phyloP scores from a whole-genome alignment of 2,888 invertebrate species.

The Amphipoea lucens region DNA sequence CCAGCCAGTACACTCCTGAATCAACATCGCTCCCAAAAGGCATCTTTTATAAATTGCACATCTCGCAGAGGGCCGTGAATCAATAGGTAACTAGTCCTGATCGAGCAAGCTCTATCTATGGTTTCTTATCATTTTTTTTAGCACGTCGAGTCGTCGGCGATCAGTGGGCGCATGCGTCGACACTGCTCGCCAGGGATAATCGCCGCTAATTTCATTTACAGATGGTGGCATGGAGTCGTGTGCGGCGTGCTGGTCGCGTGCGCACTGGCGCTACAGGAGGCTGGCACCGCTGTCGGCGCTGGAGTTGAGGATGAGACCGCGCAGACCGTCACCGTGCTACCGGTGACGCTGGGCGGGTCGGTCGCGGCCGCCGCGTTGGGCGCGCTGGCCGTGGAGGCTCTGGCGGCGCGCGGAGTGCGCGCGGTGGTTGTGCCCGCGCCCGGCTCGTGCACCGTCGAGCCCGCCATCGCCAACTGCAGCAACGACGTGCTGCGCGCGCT shows the following conservation, averaged over 20 bases:
- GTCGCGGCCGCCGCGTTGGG: slow-evolving; percentile 61
- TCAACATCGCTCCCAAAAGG: not conserved
- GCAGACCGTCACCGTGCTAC: slow-evolving; percentile 32
- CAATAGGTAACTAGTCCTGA: not conserved
- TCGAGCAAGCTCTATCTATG: not conserved
- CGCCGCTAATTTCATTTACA: slow-evolving; percentile 9
- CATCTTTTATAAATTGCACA: not conserved
- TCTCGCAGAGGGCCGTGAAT: not conserved
- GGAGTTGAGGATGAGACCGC: slow-evolving; percentile 14
- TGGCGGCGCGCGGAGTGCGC: slow-evolving; percentile 66
- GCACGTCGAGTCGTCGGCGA: not conserved
- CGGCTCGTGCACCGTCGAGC: slow-evolving; percentile 53
- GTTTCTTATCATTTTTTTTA: not conserved
- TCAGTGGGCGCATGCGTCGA: not conserved
- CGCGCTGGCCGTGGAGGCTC: slow-evolving; percentile 67
- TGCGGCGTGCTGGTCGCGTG: slow-evolving; percentile 51
- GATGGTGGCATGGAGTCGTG: slow-evolving; percentile 47
- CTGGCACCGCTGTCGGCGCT: not conserved
- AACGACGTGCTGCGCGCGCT: slow-evolving; percentile 56
- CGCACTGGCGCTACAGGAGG: slow-evolving; percentile 20
- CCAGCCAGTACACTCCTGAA: not conserved
- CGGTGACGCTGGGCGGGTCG: slow-evolving; percentile 45
- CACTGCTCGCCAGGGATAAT: not conserved
- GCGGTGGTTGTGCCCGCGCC: slow-evolving; percentile 58
- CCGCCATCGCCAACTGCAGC: slow-evolving; percentile 60